Conservation (phyloP, 2,888 invertebrate species). For the Eristalis arbustorum region DNA sequence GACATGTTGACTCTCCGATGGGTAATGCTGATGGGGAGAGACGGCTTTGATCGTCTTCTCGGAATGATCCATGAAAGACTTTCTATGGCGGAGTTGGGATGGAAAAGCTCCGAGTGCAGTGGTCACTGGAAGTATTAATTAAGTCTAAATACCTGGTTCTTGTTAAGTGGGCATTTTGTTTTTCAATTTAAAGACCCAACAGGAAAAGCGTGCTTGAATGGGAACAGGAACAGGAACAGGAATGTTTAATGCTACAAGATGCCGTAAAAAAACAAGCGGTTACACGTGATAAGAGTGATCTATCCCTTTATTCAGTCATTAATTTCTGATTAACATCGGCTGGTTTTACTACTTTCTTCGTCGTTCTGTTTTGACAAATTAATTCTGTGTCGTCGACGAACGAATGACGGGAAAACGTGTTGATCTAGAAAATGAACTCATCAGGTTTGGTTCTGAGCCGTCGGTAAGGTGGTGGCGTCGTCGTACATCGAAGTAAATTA, state of each 20-base stretch:
- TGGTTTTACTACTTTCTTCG: not conserved
- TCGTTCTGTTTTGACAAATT: not conserved
- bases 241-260: not conserved
- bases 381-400: not conserved
- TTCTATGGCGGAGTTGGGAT: not conserved
- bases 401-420: not conserved
- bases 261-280: not conserved
- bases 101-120: not conserved
- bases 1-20: not conserved
- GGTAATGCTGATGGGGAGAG: not conserved
- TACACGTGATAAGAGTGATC: not conserved
- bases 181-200: not conserved
- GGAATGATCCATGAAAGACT: not conserved
- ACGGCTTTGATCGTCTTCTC: not conserved
- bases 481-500: no score
- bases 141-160: not conserved
- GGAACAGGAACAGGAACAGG: not conserved
- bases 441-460: no score
- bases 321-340: not conserved
- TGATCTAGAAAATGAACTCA: no score
- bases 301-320: not conserved
- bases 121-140: not conserved
- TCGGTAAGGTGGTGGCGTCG: no score
- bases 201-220: not conserved
- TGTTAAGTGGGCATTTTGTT: not conserved